Evolutionary conservation across 2,888 invertebrate genomes (phyloP), one percentile per base, ranked within the genome.

Genomic region (Caradrina kadenii): DNA sequence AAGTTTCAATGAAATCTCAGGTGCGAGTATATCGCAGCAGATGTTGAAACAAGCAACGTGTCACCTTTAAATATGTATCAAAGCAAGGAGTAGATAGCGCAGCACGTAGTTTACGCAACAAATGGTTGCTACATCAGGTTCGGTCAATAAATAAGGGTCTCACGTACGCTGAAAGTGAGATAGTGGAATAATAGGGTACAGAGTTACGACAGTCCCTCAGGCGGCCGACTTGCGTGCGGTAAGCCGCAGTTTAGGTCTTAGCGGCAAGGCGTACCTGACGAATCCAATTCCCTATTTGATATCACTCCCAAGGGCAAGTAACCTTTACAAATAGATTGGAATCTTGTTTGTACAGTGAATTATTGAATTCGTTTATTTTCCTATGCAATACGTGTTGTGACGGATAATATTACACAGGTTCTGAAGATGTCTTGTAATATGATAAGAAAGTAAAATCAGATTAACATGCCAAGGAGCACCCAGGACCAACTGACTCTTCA

Each of bases 151-250:
- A 91, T 91, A 91, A 89, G 79, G 85, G 81, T 81, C 86, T 89
- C 90, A 91, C 89, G 90, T 91, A 87, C 87, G 83, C 76, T 79
- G 79, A 84, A 88, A 88, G 85, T 85, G 84, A 88, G 86, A 90
- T 90, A 89, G 89, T 89, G 85, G 88, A 90, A 92, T 93, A 92
- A 92, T 91, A 88, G 89, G 85, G 86, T 85, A 86, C 86, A 80
- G 72, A 79, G 88, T 89, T 88, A 89, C 88, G 80, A 76, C 80
- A 85, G 81, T 90, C 90, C 89, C 90, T 76, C 55, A 82, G 88
- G 89, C 85, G 83, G 86, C 88, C 79, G 82, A 83, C 85, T 90
- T 83, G 87, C 82, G 85, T 88, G 90, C 86, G 90, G 91, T 86
- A 81, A 87, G 84, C 91, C 89, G 84, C 88, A 88, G 88, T 87